Conservation (phyloP, 1,140 invertebrate genomes). For the Paraescarpia echinospica region DNA sequence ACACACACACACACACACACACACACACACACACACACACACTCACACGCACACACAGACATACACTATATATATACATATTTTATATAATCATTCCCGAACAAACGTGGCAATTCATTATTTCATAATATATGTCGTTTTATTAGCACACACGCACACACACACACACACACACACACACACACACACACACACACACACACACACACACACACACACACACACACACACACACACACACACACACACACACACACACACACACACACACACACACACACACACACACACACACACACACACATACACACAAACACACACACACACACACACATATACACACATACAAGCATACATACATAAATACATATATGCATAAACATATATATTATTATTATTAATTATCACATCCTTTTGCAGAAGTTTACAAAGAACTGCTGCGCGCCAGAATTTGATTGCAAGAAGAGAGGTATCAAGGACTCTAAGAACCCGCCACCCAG, state of each 20-base stretch:
- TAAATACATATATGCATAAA: not conserved
- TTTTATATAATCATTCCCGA: no score
- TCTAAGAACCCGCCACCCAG: no score
- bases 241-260: conserved; percentile 33
- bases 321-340: not conserved
- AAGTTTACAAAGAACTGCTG: not conserved
- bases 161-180: no score
- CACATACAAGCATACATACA: not conserved
- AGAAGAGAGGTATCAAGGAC: not conserved
- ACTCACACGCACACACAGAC: conserved; percentile 28
- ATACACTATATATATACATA: no score
- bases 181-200: no score
- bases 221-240: no score
- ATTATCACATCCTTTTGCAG: not conserved
- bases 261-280: conserved; percentile 35
- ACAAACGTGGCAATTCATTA: no score
- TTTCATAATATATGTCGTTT: no score
- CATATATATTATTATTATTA: not conserved
- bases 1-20: conserved; percentile 35
- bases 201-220: no score
- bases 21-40: conserved; percentile 35
- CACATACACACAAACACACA: conserved; percentile 28
- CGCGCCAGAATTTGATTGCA: not conserved
- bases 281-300: conserved; percentile 34
- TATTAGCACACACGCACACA: no score